Conservation (phyloP, 2,797 vertebrate genomes). For the Octomys mimax region DNA sequence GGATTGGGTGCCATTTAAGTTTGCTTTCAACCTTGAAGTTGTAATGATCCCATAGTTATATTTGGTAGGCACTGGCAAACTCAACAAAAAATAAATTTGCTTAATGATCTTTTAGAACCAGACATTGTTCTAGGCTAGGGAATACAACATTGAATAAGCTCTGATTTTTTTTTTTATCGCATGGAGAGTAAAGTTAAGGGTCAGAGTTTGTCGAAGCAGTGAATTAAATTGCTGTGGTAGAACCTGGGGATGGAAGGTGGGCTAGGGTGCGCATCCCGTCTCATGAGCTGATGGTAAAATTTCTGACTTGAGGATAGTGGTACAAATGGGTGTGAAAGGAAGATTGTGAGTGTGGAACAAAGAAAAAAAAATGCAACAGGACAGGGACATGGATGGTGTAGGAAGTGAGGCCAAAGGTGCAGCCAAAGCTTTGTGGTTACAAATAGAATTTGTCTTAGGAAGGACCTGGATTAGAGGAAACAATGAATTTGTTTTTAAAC, state of each 20-base stretch:
- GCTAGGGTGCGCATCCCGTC: not conserved
- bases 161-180: not conserved
- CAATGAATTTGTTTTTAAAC: constrained; percentile 12
- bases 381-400: not conserved
- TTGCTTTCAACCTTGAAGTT: constrained; percentile 35
- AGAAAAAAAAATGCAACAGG: not conserved
- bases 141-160: not conserved
- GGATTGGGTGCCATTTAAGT: not conserved
- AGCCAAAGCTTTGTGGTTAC: not conserved
- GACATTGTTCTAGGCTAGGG: not conserved
- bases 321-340: not conserved
- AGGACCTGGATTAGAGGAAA: not conserved
- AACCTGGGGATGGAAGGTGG: not conserved
- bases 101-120: not conserved
- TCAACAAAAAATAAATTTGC: not conserved
- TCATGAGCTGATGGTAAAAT: not conserved
- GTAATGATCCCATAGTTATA: not conserved
- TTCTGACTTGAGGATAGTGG: not conserved
- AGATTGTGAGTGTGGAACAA: not conserved
- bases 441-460: not conserved
- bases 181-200: not conserved
- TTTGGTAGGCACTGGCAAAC: not conserved
- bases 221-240: not conserved
- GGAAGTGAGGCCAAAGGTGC: not conserved
- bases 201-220: not conserved